Evolutionary conservation across 2,888 invertebrate genomes (phyloP).

Genomic region (Xiphydria camelus): DNA sequence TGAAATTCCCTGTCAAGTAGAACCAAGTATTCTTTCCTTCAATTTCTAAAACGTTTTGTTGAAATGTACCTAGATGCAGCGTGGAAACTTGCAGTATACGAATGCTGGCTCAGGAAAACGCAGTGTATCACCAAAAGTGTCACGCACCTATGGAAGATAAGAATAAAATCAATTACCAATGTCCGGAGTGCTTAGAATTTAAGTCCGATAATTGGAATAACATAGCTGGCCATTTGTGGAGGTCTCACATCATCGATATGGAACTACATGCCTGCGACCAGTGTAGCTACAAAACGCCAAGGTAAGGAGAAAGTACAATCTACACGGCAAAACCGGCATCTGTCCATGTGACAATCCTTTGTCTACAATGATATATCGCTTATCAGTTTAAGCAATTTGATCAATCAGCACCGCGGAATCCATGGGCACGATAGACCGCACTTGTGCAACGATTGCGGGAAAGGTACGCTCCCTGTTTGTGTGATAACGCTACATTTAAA

Average conservation of each 20-base stretch:
- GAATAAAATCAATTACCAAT: slow-evolving; percentile 57
- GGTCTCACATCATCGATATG: slow-evolving; percentile 74
- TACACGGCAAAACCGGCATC: too few relatives aligned
- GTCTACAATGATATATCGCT: slow-evolving; percentile 3
- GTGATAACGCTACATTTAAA: not conserved
- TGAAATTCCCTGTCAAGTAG: too few relatives aligned
- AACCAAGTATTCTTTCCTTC: too few relatives aligned
- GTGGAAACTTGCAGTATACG: slow-evolving; percentile 63
- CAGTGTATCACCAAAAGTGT: slow-evolving; percentile 69
- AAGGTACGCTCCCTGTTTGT: slow-evolving; percentile 55
- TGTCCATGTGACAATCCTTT: too few relatives aligned
- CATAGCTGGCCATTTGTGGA: slow-evolving; percentile 81
- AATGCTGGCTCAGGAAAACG: slow-evolving; percentile 64
- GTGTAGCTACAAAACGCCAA: slow-evolving; percentile 71
- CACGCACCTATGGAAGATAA: slow-evolving; percentile 59
- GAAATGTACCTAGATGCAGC: slow-evolving; percentile 55
- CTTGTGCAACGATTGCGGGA: slow-evolving; percentile 70
- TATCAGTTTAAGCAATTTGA: slow-evolving; percentile 68
- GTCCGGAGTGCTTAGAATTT: slow-evolving; percentile 68
- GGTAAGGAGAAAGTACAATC: too few relatives aligned
- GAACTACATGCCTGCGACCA: slow-evolving; percentile 77
- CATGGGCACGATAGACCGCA: slow-evolving; percentile 70
- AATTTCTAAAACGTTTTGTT: too few relatives aligned
- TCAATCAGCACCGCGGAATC: slow-evolving; percentile 75
- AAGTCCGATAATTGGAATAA: slow-evolving; percentile 66